phyloP scores from a whole-genome alignment of 2,113 vertebrate species.

The Atractosteus spatula region DNA sequence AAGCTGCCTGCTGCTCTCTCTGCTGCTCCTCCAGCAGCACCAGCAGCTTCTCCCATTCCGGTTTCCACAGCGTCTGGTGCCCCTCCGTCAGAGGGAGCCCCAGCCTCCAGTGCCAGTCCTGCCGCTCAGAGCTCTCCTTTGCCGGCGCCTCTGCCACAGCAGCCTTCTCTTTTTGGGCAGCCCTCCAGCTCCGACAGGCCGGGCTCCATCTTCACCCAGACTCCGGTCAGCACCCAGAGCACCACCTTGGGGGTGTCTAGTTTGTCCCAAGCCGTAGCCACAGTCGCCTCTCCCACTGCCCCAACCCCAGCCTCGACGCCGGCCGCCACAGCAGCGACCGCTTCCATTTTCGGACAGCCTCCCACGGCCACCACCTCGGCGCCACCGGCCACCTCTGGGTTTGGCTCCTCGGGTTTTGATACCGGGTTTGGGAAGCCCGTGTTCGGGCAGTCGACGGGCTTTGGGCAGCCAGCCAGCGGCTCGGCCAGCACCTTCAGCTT shows the following conservation, averaged over 20 bases:
- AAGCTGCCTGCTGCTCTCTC: neutral
- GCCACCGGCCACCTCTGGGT: conserved; percentile 50
- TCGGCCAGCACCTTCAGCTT: conserved; percentile 70
- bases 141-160: conserved; percentile 3
- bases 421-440: conserved; percentile 71
- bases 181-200: conserved; percentile 50
- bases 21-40: conserved; percentile 26
- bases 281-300: conserved; percentile 24
- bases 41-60: conserved; percentile 23
- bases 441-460: conserved; percentile 75
- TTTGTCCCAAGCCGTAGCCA: conserved; percentile 37
- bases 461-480: conserved; percentile 69
- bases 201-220: conserved; percentile 62
- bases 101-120: neutral
- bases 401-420: conserved; percentile 57
- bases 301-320: conserved; percentile 12
- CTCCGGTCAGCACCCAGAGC: conserved; percentile 36
- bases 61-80: conserved; percentile 1
- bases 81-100: neutral
- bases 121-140: neutral
- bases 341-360: conserved; percentile 56
- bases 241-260: conserved; percentile 26
- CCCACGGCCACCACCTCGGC: conserved; percentile 2
- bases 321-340: conserved; percentile 41
- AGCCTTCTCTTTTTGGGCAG: conserved; percentile 59